Evolutionary conservation across 2,113 vertebrate species (phyloP).

Genomic region (Campylomormyrus tamandua): DNA sequence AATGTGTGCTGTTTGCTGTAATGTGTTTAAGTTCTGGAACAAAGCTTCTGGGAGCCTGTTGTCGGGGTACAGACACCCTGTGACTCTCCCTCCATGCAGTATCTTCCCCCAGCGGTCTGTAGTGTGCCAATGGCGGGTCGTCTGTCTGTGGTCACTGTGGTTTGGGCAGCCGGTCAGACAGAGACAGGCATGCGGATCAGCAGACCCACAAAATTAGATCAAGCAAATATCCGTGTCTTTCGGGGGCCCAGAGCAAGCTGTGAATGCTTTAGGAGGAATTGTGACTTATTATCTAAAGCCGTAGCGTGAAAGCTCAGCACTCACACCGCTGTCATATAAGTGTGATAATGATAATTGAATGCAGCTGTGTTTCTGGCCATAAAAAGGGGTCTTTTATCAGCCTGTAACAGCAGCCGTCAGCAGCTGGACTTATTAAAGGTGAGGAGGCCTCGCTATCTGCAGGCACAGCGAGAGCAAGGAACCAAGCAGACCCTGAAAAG

Average conservation of each 20-base stretch:
- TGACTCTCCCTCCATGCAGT: not conserved
- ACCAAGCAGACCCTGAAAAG: not conserved
- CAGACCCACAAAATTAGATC: not conserved
- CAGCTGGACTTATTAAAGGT: slow-evolving; percentile 11
- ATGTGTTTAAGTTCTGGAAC: not conserved
- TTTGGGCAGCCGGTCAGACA: not conserved
- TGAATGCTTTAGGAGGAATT: not conserved
- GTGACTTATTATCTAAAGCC: not conserved
- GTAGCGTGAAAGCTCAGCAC: not conserved
- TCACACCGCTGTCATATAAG: not conserved
- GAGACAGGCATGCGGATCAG: not conserved
- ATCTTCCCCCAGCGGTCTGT: not conserved
- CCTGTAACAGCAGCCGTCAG: slow-evolving; percentile 12
- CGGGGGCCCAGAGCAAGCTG: not conserved
- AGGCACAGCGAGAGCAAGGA: not conserved
- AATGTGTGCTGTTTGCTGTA: not conserved
- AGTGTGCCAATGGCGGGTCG: not conserved
- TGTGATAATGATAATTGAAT: slow-evolving; percentile 11
- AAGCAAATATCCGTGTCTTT: not conserved
- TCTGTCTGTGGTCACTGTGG: not conserved
- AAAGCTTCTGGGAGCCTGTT: not conserved
- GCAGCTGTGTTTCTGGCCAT: slow-evolving; percentile 9
- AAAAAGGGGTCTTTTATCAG: slow-evolving; percentile 18
- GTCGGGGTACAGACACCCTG: not conserved
- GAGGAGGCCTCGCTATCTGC: not conserved